Evolutionary conservation across 92 coral and sea anemone genomes (phyloP).

Genomic region (Actinostola sp.): DNA sequence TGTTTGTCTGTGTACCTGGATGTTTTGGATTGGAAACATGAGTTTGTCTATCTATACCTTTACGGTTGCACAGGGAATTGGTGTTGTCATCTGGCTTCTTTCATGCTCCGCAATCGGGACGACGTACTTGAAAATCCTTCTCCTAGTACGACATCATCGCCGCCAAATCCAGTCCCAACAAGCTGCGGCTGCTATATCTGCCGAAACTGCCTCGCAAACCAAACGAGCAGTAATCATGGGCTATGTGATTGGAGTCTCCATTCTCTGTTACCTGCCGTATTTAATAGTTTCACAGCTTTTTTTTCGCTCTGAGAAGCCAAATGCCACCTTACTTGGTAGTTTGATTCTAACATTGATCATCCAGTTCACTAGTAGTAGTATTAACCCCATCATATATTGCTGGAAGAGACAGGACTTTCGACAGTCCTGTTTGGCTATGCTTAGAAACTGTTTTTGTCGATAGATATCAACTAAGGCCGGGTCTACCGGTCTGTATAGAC

Average conservation of each 20-base stretch:
- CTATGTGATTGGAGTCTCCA: constrained; percentile 46
- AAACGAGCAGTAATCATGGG: constrained; percentile 60
- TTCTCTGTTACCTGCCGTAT: constrained; percentile 48
- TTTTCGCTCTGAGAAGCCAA: background rate
- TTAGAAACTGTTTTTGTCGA: no score
- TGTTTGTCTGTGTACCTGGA: constrained; percentile 45
- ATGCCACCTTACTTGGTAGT: background rate
- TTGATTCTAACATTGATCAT: constrained; percentile 14
- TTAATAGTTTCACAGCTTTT: background rate
- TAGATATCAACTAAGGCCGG: no score
- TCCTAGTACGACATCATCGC: constrained; percentile 51
- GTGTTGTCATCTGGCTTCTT: constrained; percentile 11
- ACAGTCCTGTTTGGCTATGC: no score
- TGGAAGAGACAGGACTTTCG: constrained; percentile 54
- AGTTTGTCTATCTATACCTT: constrained; percentile 30
- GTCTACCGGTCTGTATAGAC: no score
- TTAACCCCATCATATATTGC: constrained; percentile 68
- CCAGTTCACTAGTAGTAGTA: constrained; percentile 53
- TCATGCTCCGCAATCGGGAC: constrained; percentile 29
- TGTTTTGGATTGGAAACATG: constrained; percentile 35
- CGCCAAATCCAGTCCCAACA: constrained; percentile 42
- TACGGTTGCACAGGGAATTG: constrained; percentile 19
- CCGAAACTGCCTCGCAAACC: constrained; percentile 17
- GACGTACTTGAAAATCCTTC: constrained; percentile 47
- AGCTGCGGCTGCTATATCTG: background rate